phyloP scores from a whole-genome alignment of 1,140 invertebrate species.

The Contarinia nasturtii region DNA sequence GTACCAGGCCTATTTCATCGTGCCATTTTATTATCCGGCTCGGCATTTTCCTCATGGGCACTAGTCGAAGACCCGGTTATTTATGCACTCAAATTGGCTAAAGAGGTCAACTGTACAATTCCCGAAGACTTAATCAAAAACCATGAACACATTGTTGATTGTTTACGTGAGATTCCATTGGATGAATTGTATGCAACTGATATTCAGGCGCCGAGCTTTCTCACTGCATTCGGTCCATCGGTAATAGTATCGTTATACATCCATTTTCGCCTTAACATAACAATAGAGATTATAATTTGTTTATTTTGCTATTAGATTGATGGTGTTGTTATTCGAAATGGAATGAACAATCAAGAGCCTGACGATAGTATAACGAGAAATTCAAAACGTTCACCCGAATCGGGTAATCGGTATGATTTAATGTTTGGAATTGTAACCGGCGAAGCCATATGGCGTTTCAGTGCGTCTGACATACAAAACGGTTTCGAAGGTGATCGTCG shows the following conservation, averaged over 20 bases:
- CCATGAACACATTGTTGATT: slow-evolving; percentile 64
- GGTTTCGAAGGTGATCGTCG: slow-evolving; percentile 81
- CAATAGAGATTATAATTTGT: no score
- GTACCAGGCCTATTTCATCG: slow-evolving; percentile 78
- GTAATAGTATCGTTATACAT: slow-evolving; percentile 39
- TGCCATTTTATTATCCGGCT: slow-evolving; percentile 78
- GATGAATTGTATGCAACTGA: slow-evolving; percentile 59
- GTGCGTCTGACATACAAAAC: slow-evolving; percentile 57
- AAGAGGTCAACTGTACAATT: slow-evolving; percentile 68
- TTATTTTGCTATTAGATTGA: slow-evolving; percentile 15
- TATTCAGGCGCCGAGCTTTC: slow-evolving; percentile 62
- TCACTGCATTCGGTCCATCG: slow-evolving; percentile 67
- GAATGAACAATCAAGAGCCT: slow-evolving; percentile 32
- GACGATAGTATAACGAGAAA: slow-evolving; percentile 32
- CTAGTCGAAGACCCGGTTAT: slow-evolving; percentile 74
- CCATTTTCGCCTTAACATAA: neutral
- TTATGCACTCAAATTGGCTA: slow-evolving; percentile 67
- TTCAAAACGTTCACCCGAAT: slow-evolving; percentile 16
- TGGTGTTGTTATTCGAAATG: slow-evolving; percentile 25
- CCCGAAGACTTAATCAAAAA: slow-evolving; percentile 56
- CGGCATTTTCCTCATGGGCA: slow-evolving; percentile 85
- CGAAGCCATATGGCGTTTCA: slow-evolving; percentile 65
- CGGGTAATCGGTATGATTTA: slow-evolving; percentile 42
- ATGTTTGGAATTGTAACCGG: slow-evolving; percentile 70
- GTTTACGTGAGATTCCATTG: slow-evolving; percentile 53